Evolutionary conservation across 2,113 vertebrate genomes (phyloP), one percentile per base, ranked within the genome.

Genomic region (Prunella fulvescens): DNA sequence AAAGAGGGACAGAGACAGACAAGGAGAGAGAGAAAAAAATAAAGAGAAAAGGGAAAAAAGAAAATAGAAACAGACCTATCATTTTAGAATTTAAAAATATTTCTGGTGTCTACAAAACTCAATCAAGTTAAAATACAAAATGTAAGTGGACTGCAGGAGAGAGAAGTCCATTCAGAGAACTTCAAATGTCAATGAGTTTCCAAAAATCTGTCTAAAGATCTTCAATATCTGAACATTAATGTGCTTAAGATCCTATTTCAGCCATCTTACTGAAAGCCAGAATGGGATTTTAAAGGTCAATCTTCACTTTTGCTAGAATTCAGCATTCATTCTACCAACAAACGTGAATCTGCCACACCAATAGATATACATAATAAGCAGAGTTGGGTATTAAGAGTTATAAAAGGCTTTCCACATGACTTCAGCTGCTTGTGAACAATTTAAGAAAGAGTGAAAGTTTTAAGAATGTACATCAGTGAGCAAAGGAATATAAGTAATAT

Each of bases 11-110:
- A 40, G 3, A 25, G n/a, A 44, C 1, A 39, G 7, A 23, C 1
- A 58, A 1, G 44, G 13, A 47, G 0, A 22, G 14, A 47, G 0
- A 23, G 9, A 50, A 9, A 51, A 14, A n/a, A 33, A 20, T 11
- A 56, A 20, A 33, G 19, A 14, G 14, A 5, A 3, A 50, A 31
- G 7, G 9, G 14, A 24, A 28, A 31, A 25, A 13, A 12, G 7
- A 39, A 48, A 80, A 45, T 9, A 22, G 9, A 44, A 83, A 39
- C 15, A 60, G 24, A 81, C 3, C 8, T 48, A 31, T 45, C 4
- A 23, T 35, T 85, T 88, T 37, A 51, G 7, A 76, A 47, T 56
- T 94, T 48, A 31, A 86, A 90, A 79, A 20, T n/a, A 72, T 58
- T 93, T 72, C 66, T 0, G 1, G 2, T 64, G 6, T 51, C n/a